Evolutionary conservation across 1,140 invertebrate species (phyloP).

Genomic region (Steinernema khuongi): DNA sequence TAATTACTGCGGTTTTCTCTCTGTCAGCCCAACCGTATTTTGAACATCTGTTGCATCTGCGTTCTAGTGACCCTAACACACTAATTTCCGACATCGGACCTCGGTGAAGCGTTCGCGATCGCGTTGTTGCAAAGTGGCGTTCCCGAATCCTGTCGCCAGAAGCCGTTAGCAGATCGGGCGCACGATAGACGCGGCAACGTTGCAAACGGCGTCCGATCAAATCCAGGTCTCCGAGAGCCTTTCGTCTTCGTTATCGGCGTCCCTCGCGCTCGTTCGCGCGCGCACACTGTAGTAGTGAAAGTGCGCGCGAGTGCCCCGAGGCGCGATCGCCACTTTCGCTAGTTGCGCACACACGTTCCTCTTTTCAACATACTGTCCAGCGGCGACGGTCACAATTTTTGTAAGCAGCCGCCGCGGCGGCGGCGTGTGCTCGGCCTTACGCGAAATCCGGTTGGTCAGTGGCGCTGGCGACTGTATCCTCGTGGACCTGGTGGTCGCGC

Average conservation of each 20-base stretch:
- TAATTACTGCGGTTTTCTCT: background rate
- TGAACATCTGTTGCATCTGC: constrained; percentile 2
- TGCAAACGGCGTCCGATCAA: background rate
- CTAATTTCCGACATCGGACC: background rate
- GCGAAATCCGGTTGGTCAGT: background rate
- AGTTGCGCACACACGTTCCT: background rate
- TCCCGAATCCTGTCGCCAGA: too few species aligned
- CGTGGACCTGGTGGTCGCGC: background rate
- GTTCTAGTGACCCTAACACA: background rate
- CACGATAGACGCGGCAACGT: background rate
- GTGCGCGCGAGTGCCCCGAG: constrained; percentile 2
- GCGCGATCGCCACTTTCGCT: constrained; percentile 6
- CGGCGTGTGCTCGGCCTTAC: background rate
- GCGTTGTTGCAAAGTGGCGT: background rate
- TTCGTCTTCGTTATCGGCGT: background rate
- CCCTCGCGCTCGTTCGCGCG: background rate
- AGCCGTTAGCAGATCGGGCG: too few species aligned
- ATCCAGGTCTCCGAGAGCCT: background rate
- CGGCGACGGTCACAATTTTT: background rate
- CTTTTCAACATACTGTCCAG: constrained; percentile 9
- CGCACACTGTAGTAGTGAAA: background rate
- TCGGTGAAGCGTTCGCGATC: background rate
- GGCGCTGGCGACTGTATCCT: background rate
- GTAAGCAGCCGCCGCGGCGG: background rate
- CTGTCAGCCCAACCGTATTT: background rate